Evolutionary conservation across 1,140 invertebrate species (phyloP).

Genomic region (Drosophila sucinea): DNA sequence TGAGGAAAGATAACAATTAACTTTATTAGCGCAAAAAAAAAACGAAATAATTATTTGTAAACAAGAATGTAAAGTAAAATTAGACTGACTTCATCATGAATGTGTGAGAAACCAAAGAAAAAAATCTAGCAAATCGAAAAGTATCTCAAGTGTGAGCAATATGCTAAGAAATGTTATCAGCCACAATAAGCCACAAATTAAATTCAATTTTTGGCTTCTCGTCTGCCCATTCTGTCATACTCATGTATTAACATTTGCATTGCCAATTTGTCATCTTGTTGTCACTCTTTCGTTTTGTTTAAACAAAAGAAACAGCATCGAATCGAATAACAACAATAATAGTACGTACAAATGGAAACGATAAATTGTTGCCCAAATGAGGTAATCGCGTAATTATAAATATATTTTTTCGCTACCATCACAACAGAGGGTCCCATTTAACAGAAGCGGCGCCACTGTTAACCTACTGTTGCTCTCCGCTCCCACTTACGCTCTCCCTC

Average conservation of each 20-base stretch:
- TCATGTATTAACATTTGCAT: conserved; percentile 53
- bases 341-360: conserved; percentile 26
- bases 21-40: conserved; percentile 39
- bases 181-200: conserved; percentile 26
- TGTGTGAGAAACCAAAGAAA: not conserved
- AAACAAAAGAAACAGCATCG: conserved; percentile 33
- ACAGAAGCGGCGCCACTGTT: conserved; percentile 27
- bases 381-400: conserved; percentile 83
- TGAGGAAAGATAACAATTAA: conserved; percentile 54
- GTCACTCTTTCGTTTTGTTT: conserved; percentile 22
- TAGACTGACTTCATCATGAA: conserved; percentile 29
- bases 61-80: conserved; percentile 13
- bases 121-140: conserved; percentile 1
- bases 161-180: conserved; percentile 12
- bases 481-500: not conserved
- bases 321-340: conserved; percentile 46
- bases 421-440: conserved; percentile 56
- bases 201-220: conserved; percentile 7
- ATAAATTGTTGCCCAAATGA: conserved; percentile 73
- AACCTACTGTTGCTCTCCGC: conserved; percentile 7
- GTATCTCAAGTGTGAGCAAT: not conserved
- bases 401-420: conserved; percentile 50
- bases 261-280: conserved; percentile 55
- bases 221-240: not conserved
- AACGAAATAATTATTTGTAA: conserved; percentile 16